Evolutionary conservation across 2,888 invertebrate species (phyloP), one percentile per base, ranked within the genome.

Genomic region (Ditula angustiorana): DNA sequence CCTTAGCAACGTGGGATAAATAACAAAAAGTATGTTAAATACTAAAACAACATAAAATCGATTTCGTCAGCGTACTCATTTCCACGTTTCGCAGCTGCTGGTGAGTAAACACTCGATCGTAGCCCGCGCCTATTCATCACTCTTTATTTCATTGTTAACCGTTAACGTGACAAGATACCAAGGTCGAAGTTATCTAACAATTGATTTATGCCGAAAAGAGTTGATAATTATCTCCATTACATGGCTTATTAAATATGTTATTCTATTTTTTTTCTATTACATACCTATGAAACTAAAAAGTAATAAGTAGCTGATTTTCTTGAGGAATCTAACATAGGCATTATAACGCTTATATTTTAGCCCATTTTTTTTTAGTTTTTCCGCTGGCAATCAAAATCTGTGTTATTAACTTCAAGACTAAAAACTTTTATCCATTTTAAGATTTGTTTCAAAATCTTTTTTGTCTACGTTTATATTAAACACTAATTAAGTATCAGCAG

Each of bases 131-230:
- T 58, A 53, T 59, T 53, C 52, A 59, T 53, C 53, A 53, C 46
- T 46, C 26, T 64, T 64, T 64, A 64, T 46, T 64, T 59, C 53
- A 64, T 53, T 64, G 58, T 59, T 58, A 59, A 53, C 64, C 4
- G 59, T 64, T 53, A 37, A 28, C 59, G 35, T 63, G 61, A 56
- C 61, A 46, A 41, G 58, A 44, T 28, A 26, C 46, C 62, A 64
- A 58, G 57, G 63, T 8, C 28, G 13, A 47, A 33, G 24, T 58
- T 64, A 57, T 50, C 28, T 53, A 61, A 61, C 52, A 44, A 33
- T 52, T 53, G 30, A 61, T 49, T 50, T 28, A 50, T 50, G 49
- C 28, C 13, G 41, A 41, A 41, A 19, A 46, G 21, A 11, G 21
- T 24, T 37, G n/a, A 24, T 23, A 46, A 41, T 41, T 41, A 16